Evolutionary conservation across 2,113 vertebrate genomes (phyloP).

Genomic region (Sinocyclocheilus maitianheensis): DNA sequence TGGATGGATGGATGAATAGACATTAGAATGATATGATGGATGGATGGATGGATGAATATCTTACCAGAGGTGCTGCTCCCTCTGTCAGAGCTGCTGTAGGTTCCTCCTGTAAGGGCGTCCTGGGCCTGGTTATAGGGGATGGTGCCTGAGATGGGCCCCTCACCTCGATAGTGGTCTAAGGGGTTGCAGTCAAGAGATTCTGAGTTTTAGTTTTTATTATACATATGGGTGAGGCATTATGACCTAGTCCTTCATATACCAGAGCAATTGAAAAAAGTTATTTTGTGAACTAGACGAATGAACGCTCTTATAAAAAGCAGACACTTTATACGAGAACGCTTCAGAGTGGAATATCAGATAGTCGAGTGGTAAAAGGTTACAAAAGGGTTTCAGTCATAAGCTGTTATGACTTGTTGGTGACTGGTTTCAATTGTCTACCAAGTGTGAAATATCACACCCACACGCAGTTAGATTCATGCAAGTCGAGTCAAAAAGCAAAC

Average conservation of each 20-base stretch:
- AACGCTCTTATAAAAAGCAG: not conserved
- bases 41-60: conserved; percentile 30
- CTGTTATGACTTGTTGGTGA: conserved; percentile 39
- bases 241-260: not conserved
- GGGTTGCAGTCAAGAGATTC: conserved; percentile 26
- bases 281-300: not conserved
- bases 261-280: not conserved
- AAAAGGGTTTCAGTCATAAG: conserved; percentile 12
- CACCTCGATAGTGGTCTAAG: conserved; percentile 85
- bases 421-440: conserved; percentile 27
- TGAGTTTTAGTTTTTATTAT: too few species aligned
- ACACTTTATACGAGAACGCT: not conserved
- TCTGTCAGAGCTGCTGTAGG: conserved; percentile 96
- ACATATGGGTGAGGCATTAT: not conserved
- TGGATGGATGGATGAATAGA: not conserved
- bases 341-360: conserved; percentile 1
- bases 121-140: conserved; percentile 96
- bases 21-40: too few species aligned
- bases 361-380: not conserved
- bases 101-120: conserved; percentile 90
- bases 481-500: conserved; percentile 23
- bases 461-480: conserved; percentile 43
- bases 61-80: conserved; percentile 97
- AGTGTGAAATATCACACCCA: conserved; percentile 46
- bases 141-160: conserved; percentile 84